phyloP scores from a whole-genome alignment of 1,140 invertebrate species.

The Drosophila obscura region DNA sequence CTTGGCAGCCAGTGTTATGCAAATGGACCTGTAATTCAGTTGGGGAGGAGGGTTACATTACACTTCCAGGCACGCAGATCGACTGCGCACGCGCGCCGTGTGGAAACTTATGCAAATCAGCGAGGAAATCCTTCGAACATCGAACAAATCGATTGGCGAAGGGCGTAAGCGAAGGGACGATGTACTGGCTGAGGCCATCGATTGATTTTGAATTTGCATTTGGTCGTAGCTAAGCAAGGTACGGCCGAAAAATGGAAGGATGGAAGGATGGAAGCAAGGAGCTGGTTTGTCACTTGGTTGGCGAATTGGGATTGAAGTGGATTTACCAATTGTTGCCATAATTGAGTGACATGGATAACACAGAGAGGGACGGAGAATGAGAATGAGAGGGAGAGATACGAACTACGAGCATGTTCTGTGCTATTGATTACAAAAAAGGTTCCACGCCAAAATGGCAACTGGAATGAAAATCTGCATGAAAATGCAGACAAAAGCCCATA shows the following conservation, averaged over 20 bases:
- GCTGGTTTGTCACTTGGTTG: conserved; percentile 58
- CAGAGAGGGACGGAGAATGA: conserved; percentile 20
- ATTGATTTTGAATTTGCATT: conserved; percentile 38
- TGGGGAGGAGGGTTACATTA: conserved; percentile 40
- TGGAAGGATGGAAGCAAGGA: conserved; percentile 14
- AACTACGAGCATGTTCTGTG: conserved; percentile 16
- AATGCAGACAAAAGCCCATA: conserved; percentile 73
- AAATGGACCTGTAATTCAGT: conserved; percentile 68
- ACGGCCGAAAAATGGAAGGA: background rate
- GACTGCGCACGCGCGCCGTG: conserved; percentile 63
- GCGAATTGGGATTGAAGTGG: conserved; percentile 69
- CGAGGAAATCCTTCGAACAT: conserved; percentile 41
- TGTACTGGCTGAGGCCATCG: background rate
- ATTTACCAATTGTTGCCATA: conserved; percentile 80
- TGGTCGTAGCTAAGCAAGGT: background rate
- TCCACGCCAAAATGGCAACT: conserved; percentile 58
- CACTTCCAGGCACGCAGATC: conserved; percentile 20
- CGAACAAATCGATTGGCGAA: conserved; percentile 62
- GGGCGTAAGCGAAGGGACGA: conserved; percentile 20
- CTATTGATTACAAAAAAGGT: conserved; percentile 82
- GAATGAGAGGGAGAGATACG: background rate
- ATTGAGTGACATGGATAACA: conserved; percentile 78
- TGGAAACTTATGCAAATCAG: conserved; percentile 74
- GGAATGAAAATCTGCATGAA: conserved; percentile 73
- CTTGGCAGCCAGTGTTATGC: conserved; percentile 75